Evolutionary conservation across 2,888 invertebrate genomes (phyloP).

Genomic region (Drosophila monieri): DNA sequence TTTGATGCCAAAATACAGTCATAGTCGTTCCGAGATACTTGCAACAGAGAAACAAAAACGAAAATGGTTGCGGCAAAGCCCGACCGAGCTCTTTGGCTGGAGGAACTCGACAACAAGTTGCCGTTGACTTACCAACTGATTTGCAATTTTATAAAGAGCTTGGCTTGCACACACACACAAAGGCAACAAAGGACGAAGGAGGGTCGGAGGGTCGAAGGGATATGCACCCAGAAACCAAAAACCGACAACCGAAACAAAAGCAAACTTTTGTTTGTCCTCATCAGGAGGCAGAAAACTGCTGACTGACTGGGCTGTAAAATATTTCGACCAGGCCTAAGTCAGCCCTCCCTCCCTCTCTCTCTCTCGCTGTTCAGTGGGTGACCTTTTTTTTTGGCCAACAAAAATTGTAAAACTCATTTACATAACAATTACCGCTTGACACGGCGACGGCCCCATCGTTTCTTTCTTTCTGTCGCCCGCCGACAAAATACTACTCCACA

Average conservation of each 20-base stretch:
- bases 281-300: slow-evolving; percentile 57
- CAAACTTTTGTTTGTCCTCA: slow-evolving; percentile 47
- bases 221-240: slow-evolving; percentile 26
- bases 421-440: slow-evolving; percentile 71
- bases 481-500: slow-evolving; percentile 14
- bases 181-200: slow-evolving; percentile 2
- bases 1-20: slow-evolving; percentile 73
- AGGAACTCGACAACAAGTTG: slow-evolving; percentile 57
- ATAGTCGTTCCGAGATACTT: slow-evolving; percentile 69
- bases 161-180: slow-evolving; percentile 39
- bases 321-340: slow-evolving; percentile 40
- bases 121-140: slow-evolving; percentile 77
- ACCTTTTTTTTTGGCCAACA: slow-evolving; percentile 67
- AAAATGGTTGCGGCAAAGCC: slow-evolving; percentile 1
- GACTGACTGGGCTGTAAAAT: slow-evolving; percentile 52
- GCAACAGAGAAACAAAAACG: slow-evolving; percentile 49
- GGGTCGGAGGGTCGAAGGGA: neutral
- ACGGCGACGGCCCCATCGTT: slow-evolving; percentile 12
- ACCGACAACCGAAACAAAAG: slow-evolving; percentile 35
- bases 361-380: slow-evolving; percentile 36
- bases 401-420: slow-evolving; percentile 78
- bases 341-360: slow-evolving; percentile 11
- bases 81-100: slow-evolving; percentile 19
- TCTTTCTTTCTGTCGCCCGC: slow-evolving; percentile 3
- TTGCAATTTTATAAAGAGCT: slow-evolving; percentile 76